Conservation (phyloP, 2,113 vertebrate species). For the Anolis sagrei region DNA sequence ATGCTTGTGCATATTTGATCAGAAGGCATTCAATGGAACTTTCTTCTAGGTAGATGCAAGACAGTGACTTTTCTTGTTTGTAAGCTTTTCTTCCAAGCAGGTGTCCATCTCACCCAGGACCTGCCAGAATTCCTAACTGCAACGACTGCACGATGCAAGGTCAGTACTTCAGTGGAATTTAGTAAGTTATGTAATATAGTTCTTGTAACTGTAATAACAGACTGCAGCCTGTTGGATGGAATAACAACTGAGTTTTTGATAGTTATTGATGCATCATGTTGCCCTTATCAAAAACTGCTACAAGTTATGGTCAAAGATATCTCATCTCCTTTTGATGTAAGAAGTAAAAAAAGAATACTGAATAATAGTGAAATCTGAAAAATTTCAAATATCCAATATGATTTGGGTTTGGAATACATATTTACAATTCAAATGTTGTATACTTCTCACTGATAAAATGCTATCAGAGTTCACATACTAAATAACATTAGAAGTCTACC, state of each 20-base stretch:
- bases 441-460: neutral
- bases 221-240: constrained; percentile 45
- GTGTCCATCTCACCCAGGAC: neutral
- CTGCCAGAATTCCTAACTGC: constrained; percentile 22
- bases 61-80: neutral
- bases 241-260: constrained; percentile 42
- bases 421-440: neutral
- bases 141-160: constrained; percentile 31
- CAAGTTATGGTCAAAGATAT: constrained; percentile 41
- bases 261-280: constrained; percentile 44
- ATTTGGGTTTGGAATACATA: neutral
- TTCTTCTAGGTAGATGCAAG: neutral
- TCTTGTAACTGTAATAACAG: constrained; percentile 48
- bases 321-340: constrained; percentile 8
- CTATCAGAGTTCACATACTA: neutral
- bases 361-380: neutral
- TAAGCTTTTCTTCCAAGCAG: neutral
- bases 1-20: too few species aligned
- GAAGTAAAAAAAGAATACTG: neutral
- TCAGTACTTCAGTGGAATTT: constrained; percentile 38
- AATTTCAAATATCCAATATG: neutral
- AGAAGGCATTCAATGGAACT: too few species aligned
- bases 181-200: constrained; percentile 46
- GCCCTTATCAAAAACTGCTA: constrained; percentile 51
- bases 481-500: neutral